Conservation (phyloP, 2,888 invertebrate species). For the Cheilosia pagana region DNA sequence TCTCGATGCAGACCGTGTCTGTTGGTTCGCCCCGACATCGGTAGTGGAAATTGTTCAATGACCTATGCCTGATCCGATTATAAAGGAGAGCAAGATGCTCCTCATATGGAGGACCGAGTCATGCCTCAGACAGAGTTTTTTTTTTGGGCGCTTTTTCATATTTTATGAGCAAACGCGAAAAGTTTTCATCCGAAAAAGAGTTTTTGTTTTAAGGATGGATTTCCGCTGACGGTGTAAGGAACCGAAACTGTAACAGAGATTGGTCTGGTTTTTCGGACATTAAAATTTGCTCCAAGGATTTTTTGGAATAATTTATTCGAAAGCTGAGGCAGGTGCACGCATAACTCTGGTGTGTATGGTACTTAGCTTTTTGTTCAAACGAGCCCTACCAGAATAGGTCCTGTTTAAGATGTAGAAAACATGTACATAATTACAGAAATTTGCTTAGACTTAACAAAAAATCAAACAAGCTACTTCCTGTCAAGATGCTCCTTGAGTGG, state of each 20-base stretch:
- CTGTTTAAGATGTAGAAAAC: too few relatives aligned
- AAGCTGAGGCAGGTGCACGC: too few relatives aligned
- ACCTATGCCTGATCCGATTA: constrained; percentile 72
- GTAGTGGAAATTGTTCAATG: constrained; percentile 64
- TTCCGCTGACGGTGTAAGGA: neutral
- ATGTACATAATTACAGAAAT: too few relatives aligned
- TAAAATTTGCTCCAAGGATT: neutral
- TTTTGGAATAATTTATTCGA: neutral
- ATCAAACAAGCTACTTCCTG: too few relatives aligned
- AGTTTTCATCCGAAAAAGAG: constrained; percentile 23
- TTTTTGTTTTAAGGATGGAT: constrained; percentile 4
- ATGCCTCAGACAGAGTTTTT: constrained; percentile 28
- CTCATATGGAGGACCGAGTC: constrained; percentile 31
- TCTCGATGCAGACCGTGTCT: constrained; percentile 9
- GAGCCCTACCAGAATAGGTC: too few relatives aligned
- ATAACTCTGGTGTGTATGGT: too few relatives aligned
- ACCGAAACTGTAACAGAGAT: neutral
- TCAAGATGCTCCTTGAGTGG: too few relatives aligned
- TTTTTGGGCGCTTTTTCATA: constrained; percentile 36
- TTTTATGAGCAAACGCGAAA: constrained; percentile 54
- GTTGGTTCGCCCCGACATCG: constrained; percentile 18
- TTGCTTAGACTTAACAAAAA: too few relatives aligned
- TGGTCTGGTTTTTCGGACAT: neutral
- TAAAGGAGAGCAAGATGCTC: constrained; percentile 53
- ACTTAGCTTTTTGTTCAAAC: too few relatives aligned